phyloP scores from a whole-genome alignment of 92 coral and sea anemone genomes.

The Palythoa grandis region DNA sequence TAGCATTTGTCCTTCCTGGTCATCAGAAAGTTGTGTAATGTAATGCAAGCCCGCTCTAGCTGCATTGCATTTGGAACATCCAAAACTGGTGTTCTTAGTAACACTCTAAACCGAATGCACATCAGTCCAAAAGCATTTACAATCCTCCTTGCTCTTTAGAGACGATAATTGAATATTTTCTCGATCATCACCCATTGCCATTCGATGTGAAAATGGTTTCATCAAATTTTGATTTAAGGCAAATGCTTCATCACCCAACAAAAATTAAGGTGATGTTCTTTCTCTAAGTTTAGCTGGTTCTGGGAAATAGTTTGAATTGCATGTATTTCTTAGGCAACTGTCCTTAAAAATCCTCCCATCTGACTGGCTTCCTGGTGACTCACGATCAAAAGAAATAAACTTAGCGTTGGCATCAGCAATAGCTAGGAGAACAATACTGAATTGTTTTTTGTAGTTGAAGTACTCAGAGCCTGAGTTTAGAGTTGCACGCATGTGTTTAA shows the following conservation, averaged over 20 bases:
- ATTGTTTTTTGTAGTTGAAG: conserved; percentile 67
- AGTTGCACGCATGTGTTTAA: conserved; percentile 68
- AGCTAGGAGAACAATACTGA: conserved; percentile 62
- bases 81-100: conserved; percentile 58
- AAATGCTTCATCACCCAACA: conserved; percentile 78
- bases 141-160: conserved; percentile 46
- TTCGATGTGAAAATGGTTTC: conserved; percentile 57
- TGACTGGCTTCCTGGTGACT: conserved; percentile 63
- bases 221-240: conserved; percentile 53
- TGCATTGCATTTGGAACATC: conserved; percentile 70
- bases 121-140: conserved; percentile 61
- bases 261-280: conserved; percentile 45
- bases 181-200: conserved; percentile 67
- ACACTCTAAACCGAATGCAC: conserved; percentile 66
- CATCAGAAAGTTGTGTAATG: conserved; percentile 68
- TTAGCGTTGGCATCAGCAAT: conserved; percentile 63
- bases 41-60: conserved; percentile 61
- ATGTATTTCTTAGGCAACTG: conserved; percentile 40
- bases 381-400: conserved; percentile 46
- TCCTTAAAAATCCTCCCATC: conserved; percentile 68
- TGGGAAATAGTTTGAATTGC: conserved; percentile 55
- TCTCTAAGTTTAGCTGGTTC: conserved; percentile 13
- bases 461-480: conserved; percentile 67
- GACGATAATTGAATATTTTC: conserved; percentile 55
- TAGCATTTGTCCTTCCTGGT: conserved; percentile 60